A percentile compares a stretch with the other conserved stretches of the same genome.
phyloP scores from a whole-genome alignment of 2,797 vertebrate species.

The Sebastes trivittatus region DNA sequence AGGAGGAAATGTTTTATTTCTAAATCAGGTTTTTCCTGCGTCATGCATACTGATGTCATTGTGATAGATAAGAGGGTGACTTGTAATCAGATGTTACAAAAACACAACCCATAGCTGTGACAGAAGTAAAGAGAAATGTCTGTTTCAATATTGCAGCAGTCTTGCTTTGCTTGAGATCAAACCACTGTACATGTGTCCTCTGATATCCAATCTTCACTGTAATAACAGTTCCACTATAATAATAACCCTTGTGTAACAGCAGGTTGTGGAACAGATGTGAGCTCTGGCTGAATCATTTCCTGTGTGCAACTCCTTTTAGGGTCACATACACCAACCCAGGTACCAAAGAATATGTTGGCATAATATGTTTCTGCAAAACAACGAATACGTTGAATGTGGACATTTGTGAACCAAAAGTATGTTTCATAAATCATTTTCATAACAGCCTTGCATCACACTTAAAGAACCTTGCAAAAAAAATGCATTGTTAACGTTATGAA shows the following conservation, averaged over 20 bases:
- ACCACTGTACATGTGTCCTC: constrained; percentile 15
- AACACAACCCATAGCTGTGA: not conserved
- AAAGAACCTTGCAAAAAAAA: too few relatives aligned
- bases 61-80: not conserved
- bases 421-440: not conserved
- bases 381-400: not conserved
- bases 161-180: constrained; percentile 11
- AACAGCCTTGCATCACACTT: too few relatives aligned
- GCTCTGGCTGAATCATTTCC: constrained; percentile 7
- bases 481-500: too few relatives aligned
- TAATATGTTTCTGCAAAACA: not conserved
- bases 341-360: not conserved
- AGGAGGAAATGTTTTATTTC: not conserved
- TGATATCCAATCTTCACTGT: constrained; percentile 25
- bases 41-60: constrained; percentile 3
- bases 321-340: not conserved
- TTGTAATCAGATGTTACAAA: not conserved
- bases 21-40: not conserved
- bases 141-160: constrained; percentile 8
- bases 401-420: not conserved
- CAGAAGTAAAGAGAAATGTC: not conserved
- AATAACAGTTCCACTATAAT: constrained; percentile 32
- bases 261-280: constrained; percentile 12
- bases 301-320: not conserved
- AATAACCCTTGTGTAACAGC: constrained; percentile 28